Evolutionary conservation across 2,797 vertebrate species (phyloP).

Genomic region (Dipus sagitta): DNA sequence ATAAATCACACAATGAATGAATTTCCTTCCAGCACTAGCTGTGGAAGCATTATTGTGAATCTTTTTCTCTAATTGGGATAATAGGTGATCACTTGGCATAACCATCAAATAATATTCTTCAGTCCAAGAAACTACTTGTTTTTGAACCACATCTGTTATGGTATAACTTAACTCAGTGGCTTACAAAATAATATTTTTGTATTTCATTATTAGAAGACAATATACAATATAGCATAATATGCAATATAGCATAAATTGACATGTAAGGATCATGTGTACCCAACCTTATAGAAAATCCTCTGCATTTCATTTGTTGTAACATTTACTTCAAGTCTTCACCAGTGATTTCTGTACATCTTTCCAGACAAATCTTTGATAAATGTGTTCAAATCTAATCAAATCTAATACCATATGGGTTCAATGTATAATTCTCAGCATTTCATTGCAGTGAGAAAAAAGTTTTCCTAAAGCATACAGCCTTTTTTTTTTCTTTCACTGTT

Average conservation of each 20-base stretch:
- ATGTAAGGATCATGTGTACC: accelerated
- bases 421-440: neutral
- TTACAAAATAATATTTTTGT: neutral
- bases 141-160: neutral
- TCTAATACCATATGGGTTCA: neutral
- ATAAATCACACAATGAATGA: neutral
- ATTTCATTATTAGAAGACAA: neutral
- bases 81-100: neutral
- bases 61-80: neutral
- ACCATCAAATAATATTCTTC: neutral
- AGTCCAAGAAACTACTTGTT: neutral
- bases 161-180: neutral
- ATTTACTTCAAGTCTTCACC: neutral
- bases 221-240: neutral
- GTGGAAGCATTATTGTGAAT: neutral
- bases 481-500: neutral
- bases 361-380: neutral
- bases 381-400: accelerated
- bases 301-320: neutral
- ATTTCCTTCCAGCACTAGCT: neutral
- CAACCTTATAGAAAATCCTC: neutral
- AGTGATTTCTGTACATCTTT: neutral
- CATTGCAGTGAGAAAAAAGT: neutral
- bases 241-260: neutral
- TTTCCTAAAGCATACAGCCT: neutral